Evolutionary conservation across 1,140 invertebrate genomes (phyloP).

Genomic region (Antheraea mylitta): DNA sequence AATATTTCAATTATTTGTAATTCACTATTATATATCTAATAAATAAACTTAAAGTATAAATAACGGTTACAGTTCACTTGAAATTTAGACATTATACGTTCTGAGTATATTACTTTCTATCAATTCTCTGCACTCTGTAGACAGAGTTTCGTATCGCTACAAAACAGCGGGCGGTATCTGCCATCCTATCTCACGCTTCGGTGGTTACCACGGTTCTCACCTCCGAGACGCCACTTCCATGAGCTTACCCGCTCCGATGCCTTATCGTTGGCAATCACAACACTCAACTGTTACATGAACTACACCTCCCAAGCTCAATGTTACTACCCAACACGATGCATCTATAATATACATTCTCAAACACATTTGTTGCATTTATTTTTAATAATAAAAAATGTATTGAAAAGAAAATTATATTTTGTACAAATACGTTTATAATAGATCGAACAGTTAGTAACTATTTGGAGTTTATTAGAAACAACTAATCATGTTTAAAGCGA

Average conservation of each 20-base stretch:
- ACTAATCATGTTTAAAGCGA: no score
- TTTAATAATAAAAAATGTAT: not conserved
- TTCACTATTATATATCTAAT: no score
- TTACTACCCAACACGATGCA: not conserved
- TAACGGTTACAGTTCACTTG: not conserved
- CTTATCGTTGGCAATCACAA: slow-evolving; percentile 60
- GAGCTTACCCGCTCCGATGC: slow-evolving; percentile 44
- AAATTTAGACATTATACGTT: not conserved
- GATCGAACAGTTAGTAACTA: no score
- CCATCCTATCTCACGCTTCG: slow-evolving; percentile 66
- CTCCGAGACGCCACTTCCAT: slow-evolving; percentile 55
- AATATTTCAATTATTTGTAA: no score
- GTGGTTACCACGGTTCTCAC: slow-evolving; percentile 66
- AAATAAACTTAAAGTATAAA: not conserved
- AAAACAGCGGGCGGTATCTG: slow-evolving; percentile 44
- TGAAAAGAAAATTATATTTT: no score
- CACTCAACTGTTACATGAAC: slow-evolving; percentile 53
- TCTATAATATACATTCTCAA: not conserved
- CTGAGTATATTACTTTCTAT: slow-evolving; percentile 3
- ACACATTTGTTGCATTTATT: not conserved
- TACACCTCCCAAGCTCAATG: not conserved
- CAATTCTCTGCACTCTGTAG: slow-evolving; percentile 2
- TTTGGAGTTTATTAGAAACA: no score
- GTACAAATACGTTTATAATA: no score
- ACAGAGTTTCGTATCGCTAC: slow-evolving; percentile 5